phyloP scores from a whole-genome alignment of 1,140 invertebrate species.

The Neuroterus valhalla region DNA sequence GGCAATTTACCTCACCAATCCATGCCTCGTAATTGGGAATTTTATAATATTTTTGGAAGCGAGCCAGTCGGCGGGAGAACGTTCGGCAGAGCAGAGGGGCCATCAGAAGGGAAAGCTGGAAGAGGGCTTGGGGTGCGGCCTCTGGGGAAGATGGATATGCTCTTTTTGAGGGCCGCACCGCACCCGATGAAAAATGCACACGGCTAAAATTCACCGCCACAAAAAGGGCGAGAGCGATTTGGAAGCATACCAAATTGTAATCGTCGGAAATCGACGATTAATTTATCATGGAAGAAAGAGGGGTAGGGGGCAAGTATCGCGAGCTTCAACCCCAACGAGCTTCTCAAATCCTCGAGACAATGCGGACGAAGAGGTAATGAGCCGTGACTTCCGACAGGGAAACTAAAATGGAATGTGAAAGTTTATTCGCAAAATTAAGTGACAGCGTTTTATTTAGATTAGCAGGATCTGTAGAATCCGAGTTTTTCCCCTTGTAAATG shows the following conservation, averaged over 20 bases:
- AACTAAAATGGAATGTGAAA: conserved; percentile 36
- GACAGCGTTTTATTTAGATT: background rate
- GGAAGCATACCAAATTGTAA: conserved; percentile 73
- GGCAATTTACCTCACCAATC: conserved; percentile 72
- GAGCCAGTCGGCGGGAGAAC: conserved; percentile 63
- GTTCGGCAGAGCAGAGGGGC: conserved; percentile 42
- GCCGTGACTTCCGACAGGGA: conserved; percentile 46
- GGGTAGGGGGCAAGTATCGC: conserved; percentile 45
- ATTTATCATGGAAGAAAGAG: conserved; percentile 69
- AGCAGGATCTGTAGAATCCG: background rate
- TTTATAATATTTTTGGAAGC: conserved; percentile 74
- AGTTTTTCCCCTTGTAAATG: background rate
- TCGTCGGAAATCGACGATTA: conserved; percentile 73
- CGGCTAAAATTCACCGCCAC: conserved; percentile 71
- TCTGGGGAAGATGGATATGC: conserved; percentile 72
- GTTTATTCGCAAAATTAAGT: conserved; percentile 3
- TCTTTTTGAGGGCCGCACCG: conserved; percentile 70
- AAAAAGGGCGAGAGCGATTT: conserved; percentile 71
- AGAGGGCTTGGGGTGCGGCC: conserved; percentile 52
- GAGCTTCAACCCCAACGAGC: conserved; percentile 41
- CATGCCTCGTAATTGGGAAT: conserved; percentile 72
- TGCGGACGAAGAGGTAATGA: conserved; percentile 47
- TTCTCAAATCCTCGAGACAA: conserved; percentile 38
- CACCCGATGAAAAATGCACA: conserved; percentile 72
- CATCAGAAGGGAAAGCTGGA: conserved; percentile 41